A percentile compares a stretch with the other conserved stretches of the same genome.
Evolutionary conservation across 1,140 invertebrate genomes (phyloP).

Genomic region (Diprion similis): DNA sequence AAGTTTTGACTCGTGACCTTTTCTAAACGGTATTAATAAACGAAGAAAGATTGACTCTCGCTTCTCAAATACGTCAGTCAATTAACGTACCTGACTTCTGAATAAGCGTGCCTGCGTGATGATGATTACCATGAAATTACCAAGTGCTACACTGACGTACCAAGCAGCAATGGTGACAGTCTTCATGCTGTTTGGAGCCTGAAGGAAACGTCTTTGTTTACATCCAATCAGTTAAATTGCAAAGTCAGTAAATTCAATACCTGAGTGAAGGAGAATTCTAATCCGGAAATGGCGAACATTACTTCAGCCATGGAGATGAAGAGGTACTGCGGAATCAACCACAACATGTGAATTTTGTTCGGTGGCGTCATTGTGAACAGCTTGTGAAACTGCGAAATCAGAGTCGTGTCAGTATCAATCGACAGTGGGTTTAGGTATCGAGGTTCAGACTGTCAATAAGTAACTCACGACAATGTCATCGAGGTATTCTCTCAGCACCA

Average conservation of each 20-base stretch:
- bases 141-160: conserved; percentile 59
- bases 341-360: conserved; percentile 64
- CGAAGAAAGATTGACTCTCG: not conserved
- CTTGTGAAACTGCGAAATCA: conserved; percentile 26
- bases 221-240: not conserved
- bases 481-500: conserved; percentile 24
- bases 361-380: conserved; percentile 41
- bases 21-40: no score
- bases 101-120: conserved; percentile 47
- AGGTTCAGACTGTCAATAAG: not conserved
- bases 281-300: conserved; percentile 71
- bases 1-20: no score
- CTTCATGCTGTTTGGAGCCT: conserved; percentile 56
- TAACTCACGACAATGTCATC: conserved; percentile 16
- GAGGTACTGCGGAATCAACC: conserved; percentile 71
- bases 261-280: conserved; percentile 75
- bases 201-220: conserved; percentile 5
- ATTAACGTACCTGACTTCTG: conserved; percentile 38
- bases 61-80: not conserved
- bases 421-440: not conserved
- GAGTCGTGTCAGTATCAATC: conserved; percentile 1
- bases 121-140: conserved; percentile 59
- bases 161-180: conserved; percentile 60
- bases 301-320: conserved; percentile 71
- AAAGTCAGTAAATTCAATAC: conserved; percentile 40